These are phyloP conservation scores for Neotragus pygmaeus DNA, from an alignment of 2,113 vertebrate genomes.

Conservation along the genomic window DNA sequence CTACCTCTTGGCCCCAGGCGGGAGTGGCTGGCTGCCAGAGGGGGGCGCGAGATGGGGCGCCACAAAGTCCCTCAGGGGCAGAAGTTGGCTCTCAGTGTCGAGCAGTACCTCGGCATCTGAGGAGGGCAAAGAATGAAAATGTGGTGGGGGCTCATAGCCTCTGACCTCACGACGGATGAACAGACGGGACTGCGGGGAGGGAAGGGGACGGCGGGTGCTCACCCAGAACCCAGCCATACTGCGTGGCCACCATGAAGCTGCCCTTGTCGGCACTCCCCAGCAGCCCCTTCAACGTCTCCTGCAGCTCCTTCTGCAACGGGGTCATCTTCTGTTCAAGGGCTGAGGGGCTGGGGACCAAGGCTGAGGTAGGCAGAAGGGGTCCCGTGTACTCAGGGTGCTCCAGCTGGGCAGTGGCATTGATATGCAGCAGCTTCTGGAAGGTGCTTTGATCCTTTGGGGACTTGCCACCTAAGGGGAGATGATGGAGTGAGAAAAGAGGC, in stretches of 20 bases:
- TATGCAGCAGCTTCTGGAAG: conserved; percentile 84
- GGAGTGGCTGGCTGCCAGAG: conserved; percentile 76
- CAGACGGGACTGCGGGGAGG: fast-evolving
- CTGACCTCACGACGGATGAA: too few relatives aligned
- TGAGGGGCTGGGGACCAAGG: fast-evolving
- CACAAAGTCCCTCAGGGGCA: conserved; percentile 77
- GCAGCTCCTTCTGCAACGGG: conserved; percentile 79
- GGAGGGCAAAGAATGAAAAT: background rate
- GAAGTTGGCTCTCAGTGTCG: conserved; percentile 84
- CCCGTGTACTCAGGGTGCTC: conserved; percentile 79
- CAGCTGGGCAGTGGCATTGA: conserved; percentile 84
- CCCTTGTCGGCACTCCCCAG: conserved; percentile 65
- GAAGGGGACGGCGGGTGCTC: background rate
- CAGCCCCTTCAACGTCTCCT: conserved; percentile 69
- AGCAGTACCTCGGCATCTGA: conserved; percentile 90
- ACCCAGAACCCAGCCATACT: conserved; percentile 92
- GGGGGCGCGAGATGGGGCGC: conserved; percentile 79
- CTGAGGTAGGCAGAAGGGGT: background rate
- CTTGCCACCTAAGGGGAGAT: background rate
- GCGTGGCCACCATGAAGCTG: conserved; percentile 76
- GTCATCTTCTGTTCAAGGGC: conserved; percentile 37
- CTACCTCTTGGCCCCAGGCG: conserved; percentile 83
- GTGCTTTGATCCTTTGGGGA: conserved; percentile 69
- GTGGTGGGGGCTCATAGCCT: background rate
- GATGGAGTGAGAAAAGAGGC: fast-evolving